Base-by-base conservation (phyloP, 1,140 invertebrate genomes). In the Coptotermes formosanus region DNA sequence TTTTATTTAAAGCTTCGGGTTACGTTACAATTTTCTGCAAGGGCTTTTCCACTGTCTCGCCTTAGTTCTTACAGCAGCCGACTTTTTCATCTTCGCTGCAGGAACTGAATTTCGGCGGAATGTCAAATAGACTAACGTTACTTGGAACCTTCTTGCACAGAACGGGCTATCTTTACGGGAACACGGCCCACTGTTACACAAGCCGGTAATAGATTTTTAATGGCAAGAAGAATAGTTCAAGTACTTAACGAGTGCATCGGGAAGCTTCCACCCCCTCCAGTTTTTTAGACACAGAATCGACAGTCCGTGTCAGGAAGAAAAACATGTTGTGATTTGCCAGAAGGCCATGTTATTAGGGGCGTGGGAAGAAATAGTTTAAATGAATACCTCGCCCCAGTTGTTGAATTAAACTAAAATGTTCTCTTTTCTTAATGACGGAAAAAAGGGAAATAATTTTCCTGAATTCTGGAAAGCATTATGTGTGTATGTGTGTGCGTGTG, bases 161-260 rank as follows among this genome's bases (percentile, higher is more conserved):
- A 75, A 30, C 7, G 25, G 3, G 64, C 16, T 12, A 14, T 75
- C 64, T 75, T 75, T 8, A 75, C 14, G 64, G 8, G 64, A 75
- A 75, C 64, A 75, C 64, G 8, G 64, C 6, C n/a, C 52, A n/a
- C 25, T 75, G 64, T 75, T 75, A 75, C 64, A 75, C 64, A 75
- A 30, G 25, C n/a, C 64, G 64, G 64, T 75, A 75, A 75, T 75
- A 75, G 64, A 75, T 75, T 75, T 75, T 75, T 75, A 75, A 75
- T 75, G 64, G 64, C 64, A 75, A 75, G 64, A 75, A 75, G 64
- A 75, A 75, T 75, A 30, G 64, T 25, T 75, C 64, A 30, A 30
- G n/a, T 75, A 75, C 64, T 75, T 75, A 75, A 75, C 64, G 64
- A 75, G 64, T 30, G 7, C 64, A 75, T 75, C n/a, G n/a, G 64